A percentile compares a stretch with the other conserved stretches of the same genome.
Evolutionary conservation across 1,140 invertebrate species (phyloP).

Genomic region (Asobara japonica): DNA sequence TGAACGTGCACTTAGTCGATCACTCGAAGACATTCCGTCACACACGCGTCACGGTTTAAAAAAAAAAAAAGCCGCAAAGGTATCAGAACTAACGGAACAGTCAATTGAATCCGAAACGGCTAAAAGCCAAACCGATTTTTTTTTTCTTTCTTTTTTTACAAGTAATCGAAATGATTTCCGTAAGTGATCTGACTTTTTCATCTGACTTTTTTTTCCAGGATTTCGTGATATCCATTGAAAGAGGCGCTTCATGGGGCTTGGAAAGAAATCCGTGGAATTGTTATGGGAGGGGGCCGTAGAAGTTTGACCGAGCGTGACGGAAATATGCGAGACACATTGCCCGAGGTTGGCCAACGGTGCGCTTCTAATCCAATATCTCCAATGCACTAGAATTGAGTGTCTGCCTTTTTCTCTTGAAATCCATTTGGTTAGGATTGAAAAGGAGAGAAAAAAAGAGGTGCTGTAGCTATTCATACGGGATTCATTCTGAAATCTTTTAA

Average conservation of each 20-base stretch:
- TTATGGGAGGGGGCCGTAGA: constrained; percentile 21
- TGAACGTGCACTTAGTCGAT: neutral
- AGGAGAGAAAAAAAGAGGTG: neutral
- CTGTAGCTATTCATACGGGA: neutral
- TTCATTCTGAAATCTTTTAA: neutral
- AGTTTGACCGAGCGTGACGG: constrained; percentile 47
- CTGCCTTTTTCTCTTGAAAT: neutral
- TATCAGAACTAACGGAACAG: constrained; percentile 1
- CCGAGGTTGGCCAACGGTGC: constrained; percentile 44
- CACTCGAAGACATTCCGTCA: neutral
- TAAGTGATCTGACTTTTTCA: neutral
- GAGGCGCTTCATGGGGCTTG: neutral
- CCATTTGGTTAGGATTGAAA: neutral
- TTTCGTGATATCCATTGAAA: neutral
- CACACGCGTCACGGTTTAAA: neutral
- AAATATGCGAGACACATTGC: constrained; percentile 54
- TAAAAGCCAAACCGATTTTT: neutral
- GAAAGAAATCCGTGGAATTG: neutral
- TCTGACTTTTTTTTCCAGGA: neutral
- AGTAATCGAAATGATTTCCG: neutral
- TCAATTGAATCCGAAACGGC: neutral
- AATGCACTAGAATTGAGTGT: neutral
- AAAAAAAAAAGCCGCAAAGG: neutral
- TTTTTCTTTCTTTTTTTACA: neutral
- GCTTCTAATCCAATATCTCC: constrained; percentile 43